A percentile compares a stretch with the other conserved stretches of the same genome.
These are phyloP conservation scores for Caenorhabditis tropicalis DNA, from an alignment of 1,140 invertebrate genomes.

Conservation along the genomic window DNA sequence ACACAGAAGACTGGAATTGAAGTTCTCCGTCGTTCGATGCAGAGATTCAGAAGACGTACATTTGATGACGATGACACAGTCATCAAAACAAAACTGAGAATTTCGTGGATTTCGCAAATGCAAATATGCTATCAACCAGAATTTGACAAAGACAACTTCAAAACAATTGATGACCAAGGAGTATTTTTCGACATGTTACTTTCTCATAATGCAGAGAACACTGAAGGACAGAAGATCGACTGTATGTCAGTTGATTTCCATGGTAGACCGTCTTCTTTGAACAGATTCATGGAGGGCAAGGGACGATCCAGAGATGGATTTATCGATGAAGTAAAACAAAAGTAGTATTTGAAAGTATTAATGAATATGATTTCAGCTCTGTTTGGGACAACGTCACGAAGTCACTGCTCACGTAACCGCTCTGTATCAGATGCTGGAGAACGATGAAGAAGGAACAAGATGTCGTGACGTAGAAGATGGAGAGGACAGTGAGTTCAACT, in stretches of 20 bases:
- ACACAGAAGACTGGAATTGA: slow-evolving; percentile 64
- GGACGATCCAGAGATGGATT: slow-evolving; percentile 68
- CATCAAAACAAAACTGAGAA: slow-evolving; percentile 64
- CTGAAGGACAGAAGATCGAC: slow-evolving; percentile 62
- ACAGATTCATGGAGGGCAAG: slow-evolving; percentile 71
- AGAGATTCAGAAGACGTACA: slow-evolving; percentile 68
- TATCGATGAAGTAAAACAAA: slow-evolving; percentile 64
- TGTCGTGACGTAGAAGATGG: slow-evolving; percentile 64
- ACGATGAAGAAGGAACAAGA: slow-evolving; percentile 70
- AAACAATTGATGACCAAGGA: slow-evolving; percentile 67
- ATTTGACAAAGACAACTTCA: slow-evolving; percentile 66
- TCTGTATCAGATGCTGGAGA: slow-evolving; percentile 68
- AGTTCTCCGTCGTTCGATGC: slow-evolving; percentile 64
- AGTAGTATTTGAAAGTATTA: too few relatives aligned
- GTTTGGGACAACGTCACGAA: slow-evolving; percentile 66
- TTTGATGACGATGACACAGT: slow-evolving; percentile 66
- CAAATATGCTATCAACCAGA: slow-evolving; percentile 70
- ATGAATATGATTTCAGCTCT: slow-evolving; percentile 61
- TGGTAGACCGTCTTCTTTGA: slow-evolving; percentile 66
- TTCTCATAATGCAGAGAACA: slow-evolving; percentile 68
- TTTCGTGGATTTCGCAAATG: slow-evolving; percentile 71
- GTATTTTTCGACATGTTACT: slow-evolving; percentile 67
- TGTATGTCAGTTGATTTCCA: slow-evolving; percentile 69
- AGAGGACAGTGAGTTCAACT: slow-evolving; percentile 68
- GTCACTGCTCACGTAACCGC: slow-evolving; percentile 70